Conservation (phyloP, 2,113 vertebrate species). For the Triplophysa tibetana region DNA sequence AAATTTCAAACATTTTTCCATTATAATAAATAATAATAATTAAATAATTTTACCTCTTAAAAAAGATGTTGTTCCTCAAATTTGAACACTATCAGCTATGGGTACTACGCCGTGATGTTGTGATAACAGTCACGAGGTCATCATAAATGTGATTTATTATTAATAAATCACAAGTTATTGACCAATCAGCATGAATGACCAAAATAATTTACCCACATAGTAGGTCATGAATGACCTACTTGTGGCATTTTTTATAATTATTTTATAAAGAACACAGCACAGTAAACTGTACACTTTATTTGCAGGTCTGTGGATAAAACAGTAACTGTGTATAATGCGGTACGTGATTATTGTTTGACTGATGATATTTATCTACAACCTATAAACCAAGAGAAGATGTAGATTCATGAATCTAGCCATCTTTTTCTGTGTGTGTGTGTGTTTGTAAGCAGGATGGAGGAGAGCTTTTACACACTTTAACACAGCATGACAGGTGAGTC, state of each 20-base stretch:
- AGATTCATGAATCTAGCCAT: neutral
- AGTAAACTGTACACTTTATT: slow-evolving; percentile 24
- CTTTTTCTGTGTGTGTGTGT: neutral
- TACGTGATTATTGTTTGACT: slow-evolving; percentile 70
- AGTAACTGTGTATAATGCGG: slow-evolving; percentile 78
- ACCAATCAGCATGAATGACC: too few relatives aligned
- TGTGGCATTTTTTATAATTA: neutral
- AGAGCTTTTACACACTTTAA: slow-evolving; percentile 77
- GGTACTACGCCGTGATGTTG: too few relatives aligned
- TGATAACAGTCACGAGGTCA: too few relatives aligned
- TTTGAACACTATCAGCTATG: too few relatives aligned
- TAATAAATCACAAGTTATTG: too few relatives aligned
- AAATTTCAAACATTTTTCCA: too few relatives aligned
- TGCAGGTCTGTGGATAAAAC: slow-evolving; percentile 88
- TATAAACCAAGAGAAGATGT: neutral
- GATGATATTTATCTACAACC: neutral
- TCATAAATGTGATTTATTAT: too few relatives aligned
- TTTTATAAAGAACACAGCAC: neutral
- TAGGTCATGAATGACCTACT: too few relatives aligned
- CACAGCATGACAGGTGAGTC: slow-evolving; percentile 81
- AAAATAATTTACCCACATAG: too few relatives aligned
- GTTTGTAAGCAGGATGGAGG: slow-evolving; percentile 73
- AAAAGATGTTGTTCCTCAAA: too few relatives aligned
- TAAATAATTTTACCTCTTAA: too few relatives aligned
- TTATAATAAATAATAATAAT: too few relatives aligned